Base-by-base conservation (phyloP, 1,140 invertebrate species). In the Tetraneura akinire region DNA sequence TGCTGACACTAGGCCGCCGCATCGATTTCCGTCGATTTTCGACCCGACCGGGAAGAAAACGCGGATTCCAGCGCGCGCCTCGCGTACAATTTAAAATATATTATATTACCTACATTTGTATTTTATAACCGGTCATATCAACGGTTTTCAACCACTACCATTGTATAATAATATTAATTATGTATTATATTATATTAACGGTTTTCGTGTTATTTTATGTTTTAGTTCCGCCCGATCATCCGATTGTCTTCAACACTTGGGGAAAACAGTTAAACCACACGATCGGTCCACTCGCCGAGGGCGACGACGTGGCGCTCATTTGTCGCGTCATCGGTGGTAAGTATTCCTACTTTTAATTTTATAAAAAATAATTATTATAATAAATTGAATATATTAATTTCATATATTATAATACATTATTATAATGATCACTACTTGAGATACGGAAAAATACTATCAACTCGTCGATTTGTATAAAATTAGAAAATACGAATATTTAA, bases 161-260 rank as follows among this genome's bases (percentile, higher is more conserved):
- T n/a, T n/a, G n/a, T n/a, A n/a, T n/a, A n/a, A n/a, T n/a, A n/a
- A n/a, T 42, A 18, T 32, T 62, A 6, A 47, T 47, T 16, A 47
- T 45, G n/a, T n/a, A 68, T 14, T 10, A 26, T 16, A 68, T 13
- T 62, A 62, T 62, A 70, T 70, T 47, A 26, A 70, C 45, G 42
- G 68, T 18, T 51, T 51, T 71, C 23, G 82, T 71, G 26, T 82
- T 80, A 80, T 84, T 55, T 86, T 85, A 82, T 90, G 89, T 86
- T 83, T 49, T 89, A 96, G 94, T 96, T 83, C 93, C 93, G 81
- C 94, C 94, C 5, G 92, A 94, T 83, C 90, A 92, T 84, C 93
- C 94, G 45, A 90, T 92, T 80, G 93, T 96, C 83, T 88, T 94
- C 82, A 92, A 95, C 86, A 88, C 90, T 84, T 91, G 90, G 90